Percentiles rank a stretch among this genome's conserved stretches.
Evolutionary conservation across 2,113 vertebrate species (phyloP).

Genomic region (Rattus rattus): DNA sequence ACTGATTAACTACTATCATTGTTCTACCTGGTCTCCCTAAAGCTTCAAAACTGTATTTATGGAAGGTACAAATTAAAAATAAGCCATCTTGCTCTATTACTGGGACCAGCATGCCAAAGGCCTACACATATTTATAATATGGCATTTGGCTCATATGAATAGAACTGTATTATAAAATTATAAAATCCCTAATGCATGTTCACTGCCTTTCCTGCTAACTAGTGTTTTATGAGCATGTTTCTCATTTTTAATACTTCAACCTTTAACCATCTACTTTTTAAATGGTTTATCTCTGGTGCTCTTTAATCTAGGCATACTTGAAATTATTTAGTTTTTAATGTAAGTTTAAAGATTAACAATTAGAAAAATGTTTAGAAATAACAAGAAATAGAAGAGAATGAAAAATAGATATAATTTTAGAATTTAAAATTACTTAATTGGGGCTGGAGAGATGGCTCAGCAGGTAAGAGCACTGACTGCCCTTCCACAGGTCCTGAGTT

Average conservation of each 20-base stretch:
- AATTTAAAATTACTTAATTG: constrained; percentile 26
- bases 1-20: not conserved
- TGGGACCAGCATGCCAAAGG: not conserved
- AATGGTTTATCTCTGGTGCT: not conserved
- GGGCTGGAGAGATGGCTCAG: no score
- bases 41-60: constrained; percentile 19
- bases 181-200: not conserved
- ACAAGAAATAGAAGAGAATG: not conserved
- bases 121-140: not conserved
- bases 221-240: not conserved
- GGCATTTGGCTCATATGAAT: not conserved
- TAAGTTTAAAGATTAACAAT: constrained; percentile 7
- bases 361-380: not conserved
- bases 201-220: not conserved
- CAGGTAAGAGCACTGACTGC: no score
- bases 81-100: not conserved
- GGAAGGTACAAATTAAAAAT: constrained; percentile 38
- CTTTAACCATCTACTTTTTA: not conserved
- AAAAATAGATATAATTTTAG: not conserved
- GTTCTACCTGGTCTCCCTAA: not conserved
- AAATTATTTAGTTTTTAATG: constrained; percentile 15
- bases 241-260: constrained; percentile 37
- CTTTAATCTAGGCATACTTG: not conserved
- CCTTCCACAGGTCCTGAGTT: no score
- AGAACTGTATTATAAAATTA: not conserved